Evolutionary conservation across 2,888 invertebrate species (phyloP), one percentile per base, ranked within the genome.

Genomic region (Melolontha melolontha): DNA sequence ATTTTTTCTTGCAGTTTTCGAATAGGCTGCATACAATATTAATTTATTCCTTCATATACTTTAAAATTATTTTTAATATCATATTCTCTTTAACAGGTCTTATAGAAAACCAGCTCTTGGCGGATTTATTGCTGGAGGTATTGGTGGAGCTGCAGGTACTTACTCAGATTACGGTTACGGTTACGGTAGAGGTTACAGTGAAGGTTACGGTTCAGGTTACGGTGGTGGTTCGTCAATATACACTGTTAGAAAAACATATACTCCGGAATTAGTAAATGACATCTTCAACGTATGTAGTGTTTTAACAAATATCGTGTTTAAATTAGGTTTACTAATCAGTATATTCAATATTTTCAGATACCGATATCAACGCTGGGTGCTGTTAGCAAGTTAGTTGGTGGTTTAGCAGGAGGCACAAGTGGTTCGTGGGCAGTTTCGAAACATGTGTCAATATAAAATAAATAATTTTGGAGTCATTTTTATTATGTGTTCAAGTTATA

Each of bases 281-380:
- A 63, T 70, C 7, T 70, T 70, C 49, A 70, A 70, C 55, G 70
- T 70, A 70, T 40, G 69, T 69, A 55, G 40, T 14, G 39, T 39
- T 59, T 34, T 39, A 27, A 16, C 40, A 52, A 27, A n/a, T 17
- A 8, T 51, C 27, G n/a, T 51, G 16, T 50, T 12, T 5, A 27
- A 11, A 5, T 16, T 10, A 42, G n/a, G 8, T 40, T 14, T n/a
- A 34, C 40, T 4, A 41, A 27, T 4, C 16, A 11, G 16, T 50
- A 16, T 27, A 41, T 39, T 34, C 54, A 67, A 70, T 69, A 65
- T 70, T 84, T 85, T 72, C 82, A 90, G 90, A 90, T 90, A 74
- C 90, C 90, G 67, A 89, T 90, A 76, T 87, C 89, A 55, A 88
- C 90, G 0, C 81, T 91, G 64, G 86, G 86, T 41, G 90, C 90